These are phyloP conservation scores for Orius insidiosus DNA, from an alignment of 1,140 invertebrate species.

Conservation along the genomic window DNA sequence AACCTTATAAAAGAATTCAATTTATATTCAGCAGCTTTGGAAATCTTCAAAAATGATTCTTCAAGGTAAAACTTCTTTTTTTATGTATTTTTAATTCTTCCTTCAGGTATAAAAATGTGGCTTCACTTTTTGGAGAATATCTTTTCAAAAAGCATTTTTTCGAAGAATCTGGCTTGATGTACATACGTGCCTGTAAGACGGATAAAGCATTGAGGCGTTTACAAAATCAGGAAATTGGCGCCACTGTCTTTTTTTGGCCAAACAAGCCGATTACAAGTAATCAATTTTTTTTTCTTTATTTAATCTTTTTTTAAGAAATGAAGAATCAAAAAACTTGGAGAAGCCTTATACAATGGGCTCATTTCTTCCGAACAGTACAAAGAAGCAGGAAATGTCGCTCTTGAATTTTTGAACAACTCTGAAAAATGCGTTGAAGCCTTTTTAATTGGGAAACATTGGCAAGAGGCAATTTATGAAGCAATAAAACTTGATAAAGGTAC, in stretches of 20 bases:
- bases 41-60: constrained; percentile 32
- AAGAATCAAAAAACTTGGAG: constrained; percentile 7
- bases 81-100: too few relatives aligned
- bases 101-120: constrained; percentile 37
- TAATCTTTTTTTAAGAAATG: constrained; percentile 13
- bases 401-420: constrained; percentile 10
- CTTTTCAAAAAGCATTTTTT: constrained; percentile 43
- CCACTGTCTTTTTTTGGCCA: constrained; percentile 19
- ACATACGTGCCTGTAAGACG: constrained; percentile 28
- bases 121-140: constrained; percentile 46
- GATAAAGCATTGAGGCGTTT: constrained; percentile 35
- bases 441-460: constrained; percentile 14
- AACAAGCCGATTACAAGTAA: constrained; percentile 15
- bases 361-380: constrained; percentile 10
- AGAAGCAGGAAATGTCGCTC: constrained; percentile 17
- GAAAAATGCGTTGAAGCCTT: constrained; percentile 12
- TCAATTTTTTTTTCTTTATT: constrained; percentile 1
- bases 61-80: constrained; percentile 22
- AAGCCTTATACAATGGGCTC: constrained; percentile 10
- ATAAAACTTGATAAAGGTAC: background rate
- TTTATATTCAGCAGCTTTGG: constrained; percentile 48
- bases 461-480: constrained; percentile 16
- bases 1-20: constrained; percentile 47
- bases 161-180: constrained; percentile 63
- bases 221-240: constrained; percentile 36